Conservation (phyloP, 1,140 invertebrate genomes). For the Brachionus manjavacas region DNA sequence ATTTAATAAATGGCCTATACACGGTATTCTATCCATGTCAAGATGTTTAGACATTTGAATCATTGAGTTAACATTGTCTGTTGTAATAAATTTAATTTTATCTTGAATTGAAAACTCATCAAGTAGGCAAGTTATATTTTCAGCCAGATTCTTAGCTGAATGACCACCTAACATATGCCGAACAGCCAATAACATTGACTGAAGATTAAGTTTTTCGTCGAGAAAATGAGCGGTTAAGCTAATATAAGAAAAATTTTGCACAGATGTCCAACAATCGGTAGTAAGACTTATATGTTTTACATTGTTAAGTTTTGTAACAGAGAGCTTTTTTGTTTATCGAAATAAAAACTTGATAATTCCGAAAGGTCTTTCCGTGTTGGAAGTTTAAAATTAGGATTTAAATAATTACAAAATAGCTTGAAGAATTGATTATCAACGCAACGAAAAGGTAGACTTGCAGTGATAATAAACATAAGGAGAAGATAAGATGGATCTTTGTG, state of each 20-base stretch:
- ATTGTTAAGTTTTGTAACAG: not conserved
- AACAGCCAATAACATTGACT: not conserved
- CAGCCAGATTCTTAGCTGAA: not conserved
- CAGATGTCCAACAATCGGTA: constrained; percentile 18
- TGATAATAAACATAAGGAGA: not conserved
- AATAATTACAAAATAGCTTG: not conserved
- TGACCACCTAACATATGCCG: not conserved
- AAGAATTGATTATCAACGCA: not conserved
- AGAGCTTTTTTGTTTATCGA: not conserved
- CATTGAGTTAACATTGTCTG: not conserved
- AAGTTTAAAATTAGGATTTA: not conserved
- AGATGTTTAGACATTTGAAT: not conserved
- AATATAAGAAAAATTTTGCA: constrained; percentile 28
- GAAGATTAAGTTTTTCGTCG: not conserved
- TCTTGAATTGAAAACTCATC: not conserved
- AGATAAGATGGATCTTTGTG: not conserved
- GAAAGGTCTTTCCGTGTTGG: not conserved
- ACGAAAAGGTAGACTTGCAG: not conserved
- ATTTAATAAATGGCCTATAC: constrained; percentile 3
- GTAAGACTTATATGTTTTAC: not conserved
- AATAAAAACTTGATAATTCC: not conserved
- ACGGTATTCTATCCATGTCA: not conserved
- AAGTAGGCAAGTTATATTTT: not conserved
- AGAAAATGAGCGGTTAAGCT: constrained; percentile 5
- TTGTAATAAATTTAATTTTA: not conserved